Evolutionary conservation across 2,888 invertebrate genomes (phyloP).

Genomic region (Drosophila gaucha): DNA sequence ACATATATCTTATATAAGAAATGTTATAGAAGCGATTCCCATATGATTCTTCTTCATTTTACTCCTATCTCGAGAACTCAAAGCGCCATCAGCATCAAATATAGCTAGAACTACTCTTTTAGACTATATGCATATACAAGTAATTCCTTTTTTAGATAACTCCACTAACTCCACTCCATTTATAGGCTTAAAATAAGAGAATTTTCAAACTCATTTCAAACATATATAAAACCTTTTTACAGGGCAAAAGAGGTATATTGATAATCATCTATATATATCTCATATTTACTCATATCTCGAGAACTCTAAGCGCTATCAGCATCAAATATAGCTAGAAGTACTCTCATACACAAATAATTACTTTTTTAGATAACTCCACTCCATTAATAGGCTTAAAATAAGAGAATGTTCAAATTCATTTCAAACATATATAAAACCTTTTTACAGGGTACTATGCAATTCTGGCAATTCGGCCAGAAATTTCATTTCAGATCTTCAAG

Average conservation of each 20-base stretch:
- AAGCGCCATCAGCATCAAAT: too few relatives aligned
- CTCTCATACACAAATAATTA: neutral
- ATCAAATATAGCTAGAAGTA: too few relatives aligned
- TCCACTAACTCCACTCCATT: too few relatives aligned
- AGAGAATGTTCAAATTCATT: neutral
- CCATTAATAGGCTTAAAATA: neutral
- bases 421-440: neutral
- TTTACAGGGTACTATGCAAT: neutral
- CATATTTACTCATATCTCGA: neutral
- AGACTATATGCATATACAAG: neutral
- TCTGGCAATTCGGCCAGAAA: too few relatives aligned
- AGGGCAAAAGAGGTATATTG: too few relatives aligned
- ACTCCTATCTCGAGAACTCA: neutral
- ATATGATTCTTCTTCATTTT: too few relatives aligned
- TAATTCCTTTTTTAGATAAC: neutral
- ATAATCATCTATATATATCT: too few relatives aligned
- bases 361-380: neutral
- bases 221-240: neutral
- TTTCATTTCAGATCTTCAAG: constrained; percentile 25
- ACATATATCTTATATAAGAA: too few relatives aligned
- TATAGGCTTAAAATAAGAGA: neutral
- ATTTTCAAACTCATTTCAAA: neutral
- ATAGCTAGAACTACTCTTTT: too few relatives aligned
- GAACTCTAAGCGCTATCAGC: neutral
- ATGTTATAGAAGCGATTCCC: too few relatives aligned